Evolutionary conservation across 92 coral and sea anemone genomes (phyloP).

Genomic region (Umimayanthus kanabou): DNA sequence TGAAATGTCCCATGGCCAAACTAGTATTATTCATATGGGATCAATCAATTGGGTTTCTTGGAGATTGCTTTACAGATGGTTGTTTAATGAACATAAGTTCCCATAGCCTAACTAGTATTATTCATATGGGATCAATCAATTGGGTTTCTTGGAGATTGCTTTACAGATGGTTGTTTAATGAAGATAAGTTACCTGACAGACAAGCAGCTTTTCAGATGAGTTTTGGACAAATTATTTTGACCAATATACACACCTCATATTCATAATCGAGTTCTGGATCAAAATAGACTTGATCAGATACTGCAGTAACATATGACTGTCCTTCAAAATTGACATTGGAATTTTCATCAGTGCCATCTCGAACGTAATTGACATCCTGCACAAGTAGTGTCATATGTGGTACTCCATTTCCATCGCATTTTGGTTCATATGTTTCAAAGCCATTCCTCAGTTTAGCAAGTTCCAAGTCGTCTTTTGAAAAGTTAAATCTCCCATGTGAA

Average conservation of each 20-base stretch:
- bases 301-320: conserved; percentile 69
- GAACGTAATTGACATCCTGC: conserved; percentile 71
- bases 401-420: conserved; percentile 49
- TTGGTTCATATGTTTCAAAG: conserved; percentile 62
- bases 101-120: background rate
- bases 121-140: background rate
- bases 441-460: conserved; percentile 61
- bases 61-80: conserved; percentile 4
- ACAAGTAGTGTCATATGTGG: conserved; percentile 68
- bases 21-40: background rate
- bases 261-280: conserved; percentile 98
- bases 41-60: background rate
- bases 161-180: conserved; percentile 13
- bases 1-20: background rate
- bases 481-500: conserved; percentile 77
- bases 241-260: conserved; percentile 80
- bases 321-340: conserved; percentile 54
- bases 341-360: conserved; percentile 61
- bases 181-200: conserved; percentile 38
- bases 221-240: background rate
- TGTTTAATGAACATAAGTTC: conserved; percentile 1
- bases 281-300: conserved; percentile 93
- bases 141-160: conserved; percentile 8
- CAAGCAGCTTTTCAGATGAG: conserved; percentile 28
- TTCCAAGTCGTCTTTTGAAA: conserved; percentile 78